These are phyloP conservation scores for Sylvilagus bachmani DNA, from an alignment of 2,113 vertebrate species.

Conservation along the genomic window DNA sequence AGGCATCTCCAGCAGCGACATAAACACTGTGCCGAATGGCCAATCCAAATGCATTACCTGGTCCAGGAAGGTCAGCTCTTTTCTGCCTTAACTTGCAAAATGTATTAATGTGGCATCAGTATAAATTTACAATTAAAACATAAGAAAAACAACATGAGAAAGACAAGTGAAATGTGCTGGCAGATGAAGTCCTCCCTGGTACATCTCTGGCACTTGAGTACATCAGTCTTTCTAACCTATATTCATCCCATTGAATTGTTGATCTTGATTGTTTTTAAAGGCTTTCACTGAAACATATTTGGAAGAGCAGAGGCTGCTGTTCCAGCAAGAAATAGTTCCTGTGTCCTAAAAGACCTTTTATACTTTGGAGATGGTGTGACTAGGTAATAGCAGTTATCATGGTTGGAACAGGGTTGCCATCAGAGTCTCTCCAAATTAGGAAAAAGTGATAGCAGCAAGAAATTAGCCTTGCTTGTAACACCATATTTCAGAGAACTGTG, in stretches of 20 bases:
- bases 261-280: neutral
- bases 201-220: neutral
- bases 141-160: neutral
- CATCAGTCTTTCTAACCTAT: neutral
- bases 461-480: neutral
- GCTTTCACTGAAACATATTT: constrained; percentile 57
- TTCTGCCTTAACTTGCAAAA: neutral
- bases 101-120: neutral
- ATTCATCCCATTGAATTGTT: neutral
- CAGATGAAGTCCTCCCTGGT: neutral
- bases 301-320: constrained; percentile 5
- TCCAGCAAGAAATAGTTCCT: neutral
- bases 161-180: neutral
- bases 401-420: neutral
- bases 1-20: too few species aligned
- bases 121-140: neutral
- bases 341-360: constrained; percentile 28
- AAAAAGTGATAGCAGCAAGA: constrained; percentile 20
- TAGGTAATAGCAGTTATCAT: constrained; percentile 44
- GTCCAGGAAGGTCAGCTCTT: neutral
- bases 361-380: neutral
- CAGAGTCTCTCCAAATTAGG: constrained; percentile 29
- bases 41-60: too few species aligned
- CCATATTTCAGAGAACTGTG: constrained; percentile 49
- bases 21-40: too few species aligned